Base-by-base conservation (phyloP, 2,797 vertebrate genomes). In the Lutjanus argentimaculatus region DNA sequence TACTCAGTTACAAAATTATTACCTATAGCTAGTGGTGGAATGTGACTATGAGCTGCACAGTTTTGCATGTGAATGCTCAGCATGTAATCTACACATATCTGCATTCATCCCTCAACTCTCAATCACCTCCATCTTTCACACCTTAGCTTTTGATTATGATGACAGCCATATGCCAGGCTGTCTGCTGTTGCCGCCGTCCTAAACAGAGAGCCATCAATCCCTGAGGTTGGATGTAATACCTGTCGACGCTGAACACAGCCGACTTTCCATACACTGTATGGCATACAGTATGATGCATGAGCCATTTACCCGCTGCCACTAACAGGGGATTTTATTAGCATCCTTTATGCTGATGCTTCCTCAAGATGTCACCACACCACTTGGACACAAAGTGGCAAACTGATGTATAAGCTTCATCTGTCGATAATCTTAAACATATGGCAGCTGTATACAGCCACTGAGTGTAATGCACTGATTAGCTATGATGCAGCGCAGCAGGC, bases 401-500 rank as follows among this genome's bases (percentile, higher is more conserved):
- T 82, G 77, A 82, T 13, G 59, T 46, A 51, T 62, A 30, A 65
- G 70, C 80, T 71, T 77, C 68, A 74, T 72, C 86, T 6, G 75
- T 67, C 40, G 48, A 73, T 80, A 71, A 66, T 69, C 58, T 74
- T 64, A 61, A 76, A 77, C 84, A 73, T 72, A 72, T 69, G 56
- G 67, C 46, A 0, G 8, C 30, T 0, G 48, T 48, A 6, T 40
- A 61, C 16, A 59, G 75, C 48, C 25, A 30, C 63, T 19, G 58
- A 69, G 65, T 46, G 45, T 66, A 67, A 65, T 21, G 15, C 77
- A 51, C 70, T 85, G 75, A 83, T 90, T 80, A 80, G 81, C 65
- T 56, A 71, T 86, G 79, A 90, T 84, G 77, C 83, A 84, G 72
- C 75, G 17, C 80, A 80, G 85, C 64, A 70, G 80, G 69, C 49